Evolutionary conservation across 2,797 vertebrate species (phyloP).

Genomic region (Sebastes wilsoni): DNA sequence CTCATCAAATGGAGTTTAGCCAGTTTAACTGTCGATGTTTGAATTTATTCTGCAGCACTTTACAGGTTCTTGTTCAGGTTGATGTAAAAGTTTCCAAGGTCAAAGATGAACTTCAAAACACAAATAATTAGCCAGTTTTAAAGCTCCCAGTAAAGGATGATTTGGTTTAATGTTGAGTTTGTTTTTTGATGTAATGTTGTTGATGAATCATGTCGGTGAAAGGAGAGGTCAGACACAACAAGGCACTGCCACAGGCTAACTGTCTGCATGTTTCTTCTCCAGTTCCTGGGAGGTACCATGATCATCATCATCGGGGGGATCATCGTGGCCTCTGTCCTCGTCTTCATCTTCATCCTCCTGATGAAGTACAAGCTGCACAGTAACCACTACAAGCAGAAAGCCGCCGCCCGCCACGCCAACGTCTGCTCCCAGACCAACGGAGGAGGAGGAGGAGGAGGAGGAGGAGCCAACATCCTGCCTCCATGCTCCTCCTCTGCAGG

Average conservation of each 20-base stretch:
- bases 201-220: neutral
- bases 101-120: neutral
- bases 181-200: neutral
- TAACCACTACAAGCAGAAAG: slow-evolving; percentile 86
- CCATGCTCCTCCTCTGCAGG: slow-evolving; percentile 70
- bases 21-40: neutral
- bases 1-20: neutral
- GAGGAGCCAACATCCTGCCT: slow-evolving; percentile 46
- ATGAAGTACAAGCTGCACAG: slow-evolving; percentile 92
- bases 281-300: slow-evolving; percentile 92
- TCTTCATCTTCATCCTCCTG: slow-evolving; percentile 93
- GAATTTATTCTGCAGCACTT: neutral
- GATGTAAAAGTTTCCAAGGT: neutral
- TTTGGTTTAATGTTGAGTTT: neutral
- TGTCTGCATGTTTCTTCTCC: neutral
- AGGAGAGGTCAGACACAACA: neutral
- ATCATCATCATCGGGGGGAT: slow-evolving; percentile 93
- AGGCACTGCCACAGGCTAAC: neutral
- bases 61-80: neutral
- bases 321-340: slow-evolving; percentile 91
- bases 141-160: neutral
- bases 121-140: neutral
- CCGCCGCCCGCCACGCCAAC: slow-evolving; percentile 75
- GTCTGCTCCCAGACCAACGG: slow-evolving; percentile 92
- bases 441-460: slow-evolving; percentile 69